Conservation (phyloP, 2,888 invertebrate species). For the Sminthurinus aureus region DNA sequence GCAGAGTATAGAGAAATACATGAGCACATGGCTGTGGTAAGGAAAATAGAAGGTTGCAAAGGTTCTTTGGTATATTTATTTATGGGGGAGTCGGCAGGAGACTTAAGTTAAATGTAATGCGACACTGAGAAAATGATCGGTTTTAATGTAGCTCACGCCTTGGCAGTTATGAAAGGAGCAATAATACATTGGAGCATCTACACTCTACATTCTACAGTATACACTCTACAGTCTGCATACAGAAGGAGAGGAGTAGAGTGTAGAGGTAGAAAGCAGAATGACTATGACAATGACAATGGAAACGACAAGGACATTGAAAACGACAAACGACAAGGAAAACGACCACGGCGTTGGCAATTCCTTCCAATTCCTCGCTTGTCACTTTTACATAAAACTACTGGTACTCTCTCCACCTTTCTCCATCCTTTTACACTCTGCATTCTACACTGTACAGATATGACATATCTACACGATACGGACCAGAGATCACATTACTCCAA, state of each 20-base stretch:
- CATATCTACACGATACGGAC: too few species aligned
- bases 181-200: neutral
- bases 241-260: too few species aligned
- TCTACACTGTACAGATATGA: too few species aligned
- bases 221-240: too few species aligned
- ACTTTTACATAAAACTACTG: slow-evolving; percentile 30
- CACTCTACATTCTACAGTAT: too few species aligned
- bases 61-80: slow-evolving; percentile 12
- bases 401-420: slow-evolving; percentile 6
- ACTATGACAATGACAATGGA: slow-evolving; percentile 47
- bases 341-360: too few species aligned
- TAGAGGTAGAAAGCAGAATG: neutral
- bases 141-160: slow-evolving; percentile 48
- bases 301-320: slow-evolving; percentile 29
- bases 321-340: neutral
- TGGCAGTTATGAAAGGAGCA: slow-evolving; percentile 26
- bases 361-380: neutral
- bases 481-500: too few species aligned
- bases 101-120: slow-evolving; percentile 43
- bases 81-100: slow-evolving; percentile 34
- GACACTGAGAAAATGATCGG: slow-evolving; percentile 48
- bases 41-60: neutral
- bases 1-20: neutral
- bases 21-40: neutral
- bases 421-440: neutral